phyloP scores from a whole-genome alignment of 2,113 vertebrate species.

The Fregata magnificens region DNA sequence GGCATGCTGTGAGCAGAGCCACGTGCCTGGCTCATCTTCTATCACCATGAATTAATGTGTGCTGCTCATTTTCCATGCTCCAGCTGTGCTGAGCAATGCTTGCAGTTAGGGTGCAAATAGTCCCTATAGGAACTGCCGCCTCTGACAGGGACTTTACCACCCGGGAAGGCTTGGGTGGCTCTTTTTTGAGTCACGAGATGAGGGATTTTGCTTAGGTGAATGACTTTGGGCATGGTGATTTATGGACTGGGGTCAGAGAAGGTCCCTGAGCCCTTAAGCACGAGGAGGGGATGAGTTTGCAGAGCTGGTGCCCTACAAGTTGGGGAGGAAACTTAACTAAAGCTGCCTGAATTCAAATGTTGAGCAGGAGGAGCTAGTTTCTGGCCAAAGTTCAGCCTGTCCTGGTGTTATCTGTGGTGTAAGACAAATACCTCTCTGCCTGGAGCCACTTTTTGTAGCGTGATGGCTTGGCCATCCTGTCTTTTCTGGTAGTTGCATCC shows the following conservation, averaged over 20 bases:
- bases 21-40: not conserved
- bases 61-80: rapidly evolving
- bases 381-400: not conserved
- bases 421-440: not conserved
- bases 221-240: not conserved
- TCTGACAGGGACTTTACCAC: not conserved
- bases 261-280: not conserved
- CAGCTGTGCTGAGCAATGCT: too few relatives aligned
- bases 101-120: not conserved
- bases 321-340: not conserved
- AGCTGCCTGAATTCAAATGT: not conserved
- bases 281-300: not conserved
- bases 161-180: not conserved
- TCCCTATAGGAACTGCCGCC: not conserved
- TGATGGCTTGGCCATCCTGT: not conserved
- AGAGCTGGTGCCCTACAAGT: not conserved
- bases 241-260: not conserved
- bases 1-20: not conserved
- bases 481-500: not conserved
- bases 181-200: not conserved
- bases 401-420: not conserved
- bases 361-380: not conserved
- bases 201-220: not conserved
- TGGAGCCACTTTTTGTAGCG: not conserved
- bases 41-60: rapidly evolving